A percentile compares a stretch with the other conserved stretches of the same genome.
phyloP scores from a whole-genome alignment of 2,113 vertebrate genomes.

The Desmodus rotundus region DNA sequence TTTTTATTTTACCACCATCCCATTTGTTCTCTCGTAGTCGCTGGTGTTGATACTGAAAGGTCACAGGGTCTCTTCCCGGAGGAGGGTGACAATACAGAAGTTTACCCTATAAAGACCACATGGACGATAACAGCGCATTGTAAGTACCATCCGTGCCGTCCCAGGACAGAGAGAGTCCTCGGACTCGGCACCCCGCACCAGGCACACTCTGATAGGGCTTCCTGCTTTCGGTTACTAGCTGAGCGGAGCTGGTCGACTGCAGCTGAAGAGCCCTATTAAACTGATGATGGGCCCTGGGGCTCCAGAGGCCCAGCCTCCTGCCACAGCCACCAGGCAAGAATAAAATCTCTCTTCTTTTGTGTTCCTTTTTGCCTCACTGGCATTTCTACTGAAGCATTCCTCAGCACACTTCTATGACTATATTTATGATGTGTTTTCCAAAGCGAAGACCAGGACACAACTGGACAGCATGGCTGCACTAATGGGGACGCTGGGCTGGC shows the following conservation, averaged over 20 bases:
- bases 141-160: neutral
- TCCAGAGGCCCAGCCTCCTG: neutral
- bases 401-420: neutral
- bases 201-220: neutral
- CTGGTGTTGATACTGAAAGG: constrained; percentile 89
- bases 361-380: neutral
- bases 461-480: neutral
- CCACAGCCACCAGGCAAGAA: no score
- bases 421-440: neutral
- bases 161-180: fast-evolving
- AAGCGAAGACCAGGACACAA: neutral
- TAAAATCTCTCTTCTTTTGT: neutral
- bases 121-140: fast-evolving
- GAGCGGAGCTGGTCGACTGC: neutral
- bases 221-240: neutral
- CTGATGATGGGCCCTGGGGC: fast-evolving
- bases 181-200: neutral
- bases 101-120: constrained; percentile 85
- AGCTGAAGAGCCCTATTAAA: neutral
- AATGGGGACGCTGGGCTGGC: fast-evolving
- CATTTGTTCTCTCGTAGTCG: neutral
- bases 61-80: constrained; percentile 81
- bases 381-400: neutral
- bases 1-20: neutral
- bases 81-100: constrained; percentile 94